These are phyloP conservation scores for Muntiacus reevesi DNA, from an alignment of 2,113 vertebrate species.

Conservation along the genomic window DNA sequence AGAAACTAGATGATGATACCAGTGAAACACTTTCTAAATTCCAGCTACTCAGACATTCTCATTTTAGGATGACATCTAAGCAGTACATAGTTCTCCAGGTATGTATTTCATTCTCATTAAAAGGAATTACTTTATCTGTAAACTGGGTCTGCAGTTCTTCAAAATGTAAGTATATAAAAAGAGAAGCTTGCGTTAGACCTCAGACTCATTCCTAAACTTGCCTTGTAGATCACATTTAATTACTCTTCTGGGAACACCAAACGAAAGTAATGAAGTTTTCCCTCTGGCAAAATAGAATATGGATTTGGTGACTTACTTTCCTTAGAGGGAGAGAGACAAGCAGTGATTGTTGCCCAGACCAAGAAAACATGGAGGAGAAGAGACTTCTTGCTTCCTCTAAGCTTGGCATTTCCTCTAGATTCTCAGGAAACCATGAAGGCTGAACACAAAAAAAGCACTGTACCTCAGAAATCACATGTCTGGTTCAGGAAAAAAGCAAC, in stretches of 20 bases:
- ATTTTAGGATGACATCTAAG: background rate
- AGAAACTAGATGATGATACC: background rate
- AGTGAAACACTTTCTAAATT: background rate
- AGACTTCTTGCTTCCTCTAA: background rate
- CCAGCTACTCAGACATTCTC: background rate
- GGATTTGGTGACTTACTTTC: background rate
- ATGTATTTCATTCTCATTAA: background rate
- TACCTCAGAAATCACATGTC: background rate
- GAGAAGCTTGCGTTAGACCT: background rate
- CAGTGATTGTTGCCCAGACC: background rate
- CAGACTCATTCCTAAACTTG: background rate
- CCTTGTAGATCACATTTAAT: background rate
- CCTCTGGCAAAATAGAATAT: background rate
- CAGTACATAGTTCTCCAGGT: background rate
- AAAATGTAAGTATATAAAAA: background rate
- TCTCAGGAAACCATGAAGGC: background rate
- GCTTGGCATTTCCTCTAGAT: background rate
- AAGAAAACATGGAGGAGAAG: background rate
- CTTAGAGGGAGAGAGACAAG: background rate
- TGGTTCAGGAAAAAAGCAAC: background rate
- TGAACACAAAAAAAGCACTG: background rate
- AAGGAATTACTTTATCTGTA: background rate
- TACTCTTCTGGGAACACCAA: slow-evolving; percentile 16
- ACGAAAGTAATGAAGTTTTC: background rate
- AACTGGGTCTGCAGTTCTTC: slow-evolving; percentile 33